Conservation (phyloP, 2,113 vertebrate species). For the Hipposideros armiger region DNA sequence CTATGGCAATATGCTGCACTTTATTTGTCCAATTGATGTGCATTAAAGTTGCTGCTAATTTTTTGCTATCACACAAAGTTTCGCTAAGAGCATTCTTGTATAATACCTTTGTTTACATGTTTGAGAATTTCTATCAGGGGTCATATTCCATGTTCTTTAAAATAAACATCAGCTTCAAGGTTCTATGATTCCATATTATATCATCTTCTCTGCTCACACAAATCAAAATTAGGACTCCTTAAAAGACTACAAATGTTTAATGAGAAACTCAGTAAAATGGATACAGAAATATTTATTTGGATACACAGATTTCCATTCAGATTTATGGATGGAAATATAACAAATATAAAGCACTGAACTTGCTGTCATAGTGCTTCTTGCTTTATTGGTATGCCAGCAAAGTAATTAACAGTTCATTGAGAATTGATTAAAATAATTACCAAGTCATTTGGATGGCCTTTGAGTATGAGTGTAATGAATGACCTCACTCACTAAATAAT, state of each 20-base stretch:
- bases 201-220: neutral
- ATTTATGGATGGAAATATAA: conserved; percentile 3
- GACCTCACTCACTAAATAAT: conserved; percentile 67
- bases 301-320: neutral
- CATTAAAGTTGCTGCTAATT: neutral
- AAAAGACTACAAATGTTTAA: neutral
- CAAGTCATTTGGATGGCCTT: conserved; percentile 62
- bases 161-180: neutral
- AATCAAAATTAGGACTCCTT: neutral
- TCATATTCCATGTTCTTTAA: neutral
- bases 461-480: conserved; percentile 58
- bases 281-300: neutral
- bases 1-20: neutral
- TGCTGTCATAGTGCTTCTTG: neutral
- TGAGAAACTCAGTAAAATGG: neutral
- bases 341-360: neutral
- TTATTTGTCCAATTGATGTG: neutral
- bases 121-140: neutral
- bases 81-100: neutral
- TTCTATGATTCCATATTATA: neutral
- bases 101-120: neutral
- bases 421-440: conserved; percentile 73
- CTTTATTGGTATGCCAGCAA: conserved; percentile 46
- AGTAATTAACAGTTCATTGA: conserved; percentile 59
- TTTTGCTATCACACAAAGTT: neutral